These are phyloP conservation scores for Falco novaeseelandiae DNA, from an alignment of 2,797 vertebrate species.

Conservation along the genomic window DNA sequence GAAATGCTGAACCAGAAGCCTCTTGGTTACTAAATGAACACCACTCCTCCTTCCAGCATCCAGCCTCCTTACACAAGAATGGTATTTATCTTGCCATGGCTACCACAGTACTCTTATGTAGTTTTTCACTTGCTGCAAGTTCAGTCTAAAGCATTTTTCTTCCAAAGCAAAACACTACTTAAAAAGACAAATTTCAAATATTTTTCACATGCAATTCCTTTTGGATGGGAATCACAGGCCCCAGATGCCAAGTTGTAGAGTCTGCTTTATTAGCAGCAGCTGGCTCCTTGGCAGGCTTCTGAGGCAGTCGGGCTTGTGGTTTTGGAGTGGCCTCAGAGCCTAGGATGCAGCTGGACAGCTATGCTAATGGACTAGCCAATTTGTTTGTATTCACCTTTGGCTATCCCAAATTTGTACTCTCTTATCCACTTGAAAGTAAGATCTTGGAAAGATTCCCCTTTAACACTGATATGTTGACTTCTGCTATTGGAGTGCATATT, in stretches of 20 bases:
- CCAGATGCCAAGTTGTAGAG: slow-evolving; percentile 68
- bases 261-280: slow-evolving; percentile 69
- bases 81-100: neutral
- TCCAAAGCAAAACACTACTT: slow-evolving; percentile 61
- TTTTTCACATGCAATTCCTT: slow-evolving; percentile 65
- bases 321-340: slow-evolving; percentile 66
- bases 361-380: slow-evolving; percentile 53
- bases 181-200: slow-evolving; percentile 71
- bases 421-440: slow-evolving; percentile 70
- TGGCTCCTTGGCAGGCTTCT: slow-evolving; percentile 68
- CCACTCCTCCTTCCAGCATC: neutral
- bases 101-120: neutral
- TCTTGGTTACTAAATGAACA: neutral
- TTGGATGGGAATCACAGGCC: slow-evolving; percentile 59
- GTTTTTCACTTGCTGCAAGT: slow-evolving; percentile 26
- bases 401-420: slow-evolving; percentile 63
- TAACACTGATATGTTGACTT: slow-evolving; percentile 14
- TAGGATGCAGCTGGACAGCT: slow-evolving; percentile 54
- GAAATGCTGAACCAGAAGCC: neutral
- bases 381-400: slow-evolving; percentile 67
- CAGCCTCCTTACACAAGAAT: neutral
- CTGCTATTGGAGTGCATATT: slow-evolving; percentile 23
- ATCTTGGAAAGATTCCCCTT: slow-evolving; percentile 49
- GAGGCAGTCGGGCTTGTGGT: slow-evolving; percentile 61
- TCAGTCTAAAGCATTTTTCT: slow-evolving; percentile 41